A percentile compares a stretch with the other conserved stretches of the same genome.
Evolutionary conservation across 2,797 vertebrate species (phyloP).

Genomic region (Glossophaga mutica): DNA sequence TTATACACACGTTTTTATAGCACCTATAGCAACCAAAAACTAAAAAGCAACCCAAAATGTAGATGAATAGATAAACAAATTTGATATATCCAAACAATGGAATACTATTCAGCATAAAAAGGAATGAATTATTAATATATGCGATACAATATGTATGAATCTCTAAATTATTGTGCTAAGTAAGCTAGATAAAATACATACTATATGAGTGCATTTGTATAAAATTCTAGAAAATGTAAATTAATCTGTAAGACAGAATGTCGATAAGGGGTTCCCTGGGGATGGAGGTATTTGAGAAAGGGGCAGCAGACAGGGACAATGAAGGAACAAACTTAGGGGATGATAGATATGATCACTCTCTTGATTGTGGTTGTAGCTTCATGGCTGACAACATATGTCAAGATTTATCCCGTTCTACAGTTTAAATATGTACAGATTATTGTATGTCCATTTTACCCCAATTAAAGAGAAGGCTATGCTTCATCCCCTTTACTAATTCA

Average conservation of each 20-base stretch:
- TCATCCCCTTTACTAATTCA: not conserved
- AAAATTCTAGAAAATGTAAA: conserved; percentile 5
- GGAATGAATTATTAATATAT: not conserved
- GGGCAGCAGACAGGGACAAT: not conserved
- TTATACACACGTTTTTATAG: not conserved
- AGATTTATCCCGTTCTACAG: not conserved
- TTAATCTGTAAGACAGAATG: not conserved
- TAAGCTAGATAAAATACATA: not conserved
- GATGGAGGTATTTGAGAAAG: not conserved
- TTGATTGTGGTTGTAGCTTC: not conserved
- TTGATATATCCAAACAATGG: not conserved
- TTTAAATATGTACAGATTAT: not conserved
- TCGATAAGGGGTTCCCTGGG: not conserved
- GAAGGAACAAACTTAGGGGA: not conserved
- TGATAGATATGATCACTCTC: not conserved
- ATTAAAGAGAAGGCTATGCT: not conserved
- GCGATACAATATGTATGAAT: not conserved
- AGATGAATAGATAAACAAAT: not conserved
- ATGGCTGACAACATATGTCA: not conserved
- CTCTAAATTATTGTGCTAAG: conserved; percentile 4
- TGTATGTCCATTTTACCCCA: not conserved
- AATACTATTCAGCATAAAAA: not conserved
- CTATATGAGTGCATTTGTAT: not conserved
- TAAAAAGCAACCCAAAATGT: not conserved
- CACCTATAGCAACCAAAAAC: not conserved